Evolutionary conservation across 2,888 invertebrate species (phyloP), one percentile per base, ranked within the genome.

Genomic region (Andrena camellia): DNA sequence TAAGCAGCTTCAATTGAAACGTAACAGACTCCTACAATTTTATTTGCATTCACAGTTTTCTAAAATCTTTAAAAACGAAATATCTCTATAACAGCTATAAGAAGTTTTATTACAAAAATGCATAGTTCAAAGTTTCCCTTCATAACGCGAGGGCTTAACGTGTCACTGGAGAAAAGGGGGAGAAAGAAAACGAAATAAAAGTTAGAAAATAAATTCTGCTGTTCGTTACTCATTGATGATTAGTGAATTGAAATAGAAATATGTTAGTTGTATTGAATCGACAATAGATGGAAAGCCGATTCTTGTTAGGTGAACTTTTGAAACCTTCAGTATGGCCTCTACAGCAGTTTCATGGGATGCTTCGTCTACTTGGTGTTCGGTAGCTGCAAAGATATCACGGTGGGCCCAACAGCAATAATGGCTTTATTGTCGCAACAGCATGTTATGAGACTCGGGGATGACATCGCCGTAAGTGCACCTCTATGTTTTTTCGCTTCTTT

Each of bases 331-430:
- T 96, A 95, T 94, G 96, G 96, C 48, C 90, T 96, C 20, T 96
- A 96, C 92, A 95, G 95, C 72, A 95, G 95, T 50, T 95, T 96
- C 82, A 95, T 95, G 95, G 95, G 95, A 2, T 95, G 95, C 84
- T 95, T 95, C 85, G 94, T 95, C 64, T 96, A 96, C 89, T 91
- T 95, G 57, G 82, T 96, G 59, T 94, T 96, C 72, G 96, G 96
- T 8, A 95, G 95, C 76, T 95, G 95, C 79, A 96, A 95, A 89
- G 95, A 95, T 59, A 93, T 95, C 17, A 95, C 95, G 0, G 94
- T 95, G 4, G 95, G 96, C 17, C 96, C 96, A 0, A 96, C 96
- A 0, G 96, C 96, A 42, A 96, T 96, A 86, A 95, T 96, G 95
- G 95, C 96, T 13, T 92, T 96, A 42, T 94, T 96, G 92, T 95